These are phyloP conservation scores for Aphidius colemani DNA, from an alignment of 2,888 invertebrate species.

Conservation along the genomic window DNA sequence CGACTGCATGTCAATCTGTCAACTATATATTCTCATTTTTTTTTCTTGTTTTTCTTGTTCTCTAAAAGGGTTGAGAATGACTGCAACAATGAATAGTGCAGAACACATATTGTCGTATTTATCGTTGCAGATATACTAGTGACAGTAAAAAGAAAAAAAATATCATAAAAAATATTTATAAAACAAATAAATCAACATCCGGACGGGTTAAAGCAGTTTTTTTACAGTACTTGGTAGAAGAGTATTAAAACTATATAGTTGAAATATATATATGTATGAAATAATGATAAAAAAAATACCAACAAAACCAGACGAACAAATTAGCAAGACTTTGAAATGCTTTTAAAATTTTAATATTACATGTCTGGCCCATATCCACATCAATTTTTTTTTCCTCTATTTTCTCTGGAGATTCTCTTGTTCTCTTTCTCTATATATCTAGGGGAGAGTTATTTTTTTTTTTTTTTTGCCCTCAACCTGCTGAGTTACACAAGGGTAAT, in stretches of 20 bases:
- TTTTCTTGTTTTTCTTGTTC: too few relatives aligned
- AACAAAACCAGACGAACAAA: constrained; percentile 43
- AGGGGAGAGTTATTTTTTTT: too few relatives aligned
- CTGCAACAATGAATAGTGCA: not conserved
- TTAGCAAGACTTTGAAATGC: constrained; percentile 57
- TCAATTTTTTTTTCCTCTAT: constrained; percentile 21
- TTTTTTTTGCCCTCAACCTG: too few relatives aligned
- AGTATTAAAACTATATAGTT: not conserved
- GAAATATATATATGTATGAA: too few relatives aligned
- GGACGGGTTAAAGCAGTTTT: constrained; percentile 1
- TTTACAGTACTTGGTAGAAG: not conserved
- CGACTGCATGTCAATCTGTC: constrained; percentile 60
- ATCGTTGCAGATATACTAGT: constrained; percentile 18
- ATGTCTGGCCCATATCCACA: constrained; percentile 49
- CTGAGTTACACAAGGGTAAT: too few relatives aligned
- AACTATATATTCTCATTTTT: constrained; percentile 35
- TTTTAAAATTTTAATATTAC: constrained; percentile 60
- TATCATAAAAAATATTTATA: too few relatives aligned
- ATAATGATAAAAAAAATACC: constrained; percentile 1
- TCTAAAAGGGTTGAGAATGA: too few relatives aligned
- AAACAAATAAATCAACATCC: constrained; percentile 10
- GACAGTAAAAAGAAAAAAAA: not conserved
- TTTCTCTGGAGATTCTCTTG: too few relatives aligned
- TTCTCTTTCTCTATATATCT: too few relatives aligned
- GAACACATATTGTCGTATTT: constrained; percentile 23